These are phyloP conservation scores for Leucoma salicis DNA, from an alignment of 2,888 invertebrate species.

Conservation along the genomic window DNA sequence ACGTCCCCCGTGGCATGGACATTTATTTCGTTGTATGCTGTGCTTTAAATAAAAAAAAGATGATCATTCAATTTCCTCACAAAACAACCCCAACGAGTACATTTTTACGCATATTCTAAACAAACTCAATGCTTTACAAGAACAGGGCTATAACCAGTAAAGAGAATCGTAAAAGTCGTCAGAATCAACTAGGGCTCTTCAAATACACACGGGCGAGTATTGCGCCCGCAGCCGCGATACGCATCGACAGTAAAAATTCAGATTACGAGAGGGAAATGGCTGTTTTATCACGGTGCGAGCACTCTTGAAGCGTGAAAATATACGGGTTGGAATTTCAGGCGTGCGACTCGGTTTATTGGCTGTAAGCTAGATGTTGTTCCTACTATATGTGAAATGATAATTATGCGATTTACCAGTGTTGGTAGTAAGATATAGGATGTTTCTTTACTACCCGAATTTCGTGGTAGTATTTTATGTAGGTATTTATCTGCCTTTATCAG, in stretches of 20 bases:
- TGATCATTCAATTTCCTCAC: background rate
- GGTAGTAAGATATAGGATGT: too few species aligned
- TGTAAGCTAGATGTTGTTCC: background rate
- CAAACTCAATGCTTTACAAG: constrained; percentile 32
- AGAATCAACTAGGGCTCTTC: constrained; percentile 35
- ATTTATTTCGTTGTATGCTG: background rate
- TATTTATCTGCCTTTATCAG: too few species aligned
- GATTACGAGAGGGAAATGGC: constrained; percentile 61
- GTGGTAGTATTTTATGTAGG: too few species aligned
- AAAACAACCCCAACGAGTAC: background rate
- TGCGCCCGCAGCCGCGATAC: constrained; percentile 41
- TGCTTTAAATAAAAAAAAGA: background rate
- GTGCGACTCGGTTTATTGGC: background rate
- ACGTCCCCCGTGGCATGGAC: too few species aligned
- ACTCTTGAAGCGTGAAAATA: constrained; percentile 25
- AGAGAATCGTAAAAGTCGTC: constrained; percentile 35
- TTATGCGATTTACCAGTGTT: too few species aligned
- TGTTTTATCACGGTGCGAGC: constrained; percentile 63
- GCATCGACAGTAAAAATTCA: constrained; percentile 63
- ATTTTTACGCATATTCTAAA: constrained; percentile 15
- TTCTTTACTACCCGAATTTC: too few species aligned
- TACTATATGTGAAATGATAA: background rate
- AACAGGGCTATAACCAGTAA: constrained; percentile 32
- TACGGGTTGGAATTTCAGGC: constrained; percentile 22
- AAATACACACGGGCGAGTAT: constrained; percentile 18